phyloP scores from a whole-genome alignment of 2,888 invertebrate genomes.

The Protodeltote pygarga region DNA sequence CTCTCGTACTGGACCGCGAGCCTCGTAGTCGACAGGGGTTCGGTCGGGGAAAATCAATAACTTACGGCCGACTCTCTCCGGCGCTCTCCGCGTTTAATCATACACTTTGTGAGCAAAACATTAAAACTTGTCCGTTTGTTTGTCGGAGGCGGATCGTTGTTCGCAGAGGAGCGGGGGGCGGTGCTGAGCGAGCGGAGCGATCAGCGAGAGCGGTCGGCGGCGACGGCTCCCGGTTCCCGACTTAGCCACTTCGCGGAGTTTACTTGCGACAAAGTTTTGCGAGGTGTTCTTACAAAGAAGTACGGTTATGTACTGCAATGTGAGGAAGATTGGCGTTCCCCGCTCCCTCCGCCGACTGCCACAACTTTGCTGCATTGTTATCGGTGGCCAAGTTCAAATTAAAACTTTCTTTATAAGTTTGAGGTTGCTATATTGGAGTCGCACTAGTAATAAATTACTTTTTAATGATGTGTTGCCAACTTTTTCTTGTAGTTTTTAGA shows the following conservation, averaged over 20 bases:
- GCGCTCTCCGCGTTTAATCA: constrained; percentile 87
- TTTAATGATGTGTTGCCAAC: constrained; percentile 38
- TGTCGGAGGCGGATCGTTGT: constrained; percentile 78
- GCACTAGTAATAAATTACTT: constrained; percentile 59
- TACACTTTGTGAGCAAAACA: constrained; percentile 87
- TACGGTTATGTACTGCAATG: constrained; percentile 81
- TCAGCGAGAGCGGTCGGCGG: constrained; percentile 62
- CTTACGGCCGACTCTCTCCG: constrained; percentile 86
- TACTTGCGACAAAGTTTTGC: constrained; percentile 84
- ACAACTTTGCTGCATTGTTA: constrained; percentile 80
- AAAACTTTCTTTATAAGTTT: constrained; percentile 78
- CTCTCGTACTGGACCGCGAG: constrained; percentile 72
- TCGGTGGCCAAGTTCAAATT: constrained; percentile 75
- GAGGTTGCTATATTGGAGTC: constrained; percentile 57
- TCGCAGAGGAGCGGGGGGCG: constrained; percentile 62
- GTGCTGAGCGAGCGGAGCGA: constrained; percentile 57
- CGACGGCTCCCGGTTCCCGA: constrained; percentile 60
- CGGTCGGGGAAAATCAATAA: constrained; percentile 87
- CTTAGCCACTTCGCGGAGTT: constrained; percentile 72
- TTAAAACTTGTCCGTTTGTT: constrained; percentile 87
- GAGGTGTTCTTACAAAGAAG: constrained; percentile 85
- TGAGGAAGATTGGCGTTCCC: constrained; percentile 77
- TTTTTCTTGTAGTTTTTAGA: constrained; percentile 14
- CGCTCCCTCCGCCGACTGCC: constrained; percentile 66
- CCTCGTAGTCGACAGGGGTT: constrained; percentile 82